Evolutionary conservation across 2,888 invertebrate genomes (phyloP).

Genomic region (Cephus pygmeus): DNA sequence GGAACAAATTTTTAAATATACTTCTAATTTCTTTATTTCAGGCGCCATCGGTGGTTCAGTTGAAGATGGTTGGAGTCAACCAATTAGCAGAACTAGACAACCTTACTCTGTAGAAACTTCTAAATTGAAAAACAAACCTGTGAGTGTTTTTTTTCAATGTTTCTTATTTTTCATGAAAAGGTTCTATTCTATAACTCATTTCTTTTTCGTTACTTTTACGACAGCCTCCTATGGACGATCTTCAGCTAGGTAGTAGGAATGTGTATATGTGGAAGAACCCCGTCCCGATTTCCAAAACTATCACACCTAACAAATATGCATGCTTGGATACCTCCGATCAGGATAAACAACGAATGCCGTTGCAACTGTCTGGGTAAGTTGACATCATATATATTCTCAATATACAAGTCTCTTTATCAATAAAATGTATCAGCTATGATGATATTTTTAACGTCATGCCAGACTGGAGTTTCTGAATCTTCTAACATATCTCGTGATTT

Average conservation of each 20-base stretch:
- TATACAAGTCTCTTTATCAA: neutral
- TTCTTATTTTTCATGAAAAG: constrained; percentile 11
- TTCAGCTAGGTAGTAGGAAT: constrained; percentile 64
- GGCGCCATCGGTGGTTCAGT: constrained; percentile 46
- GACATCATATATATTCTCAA: neutral
- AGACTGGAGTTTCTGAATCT: constrained; percentile 61
- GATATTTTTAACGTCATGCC: constrained; percentile 35
- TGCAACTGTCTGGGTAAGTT: constrained; percentile 56
- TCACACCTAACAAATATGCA: constrained; percentile 67
- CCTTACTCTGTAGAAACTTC: constrained; percentile 66
- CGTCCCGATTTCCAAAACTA: constrained; percentile 42
- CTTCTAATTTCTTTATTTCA: constrained; percentile 14
- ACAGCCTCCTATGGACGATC: constrained; percentile 65
- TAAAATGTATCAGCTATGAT: constrained; percentile 25
- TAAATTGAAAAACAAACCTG: constrained; percentile 67
- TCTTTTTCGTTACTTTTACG: constrained; percentile 6
- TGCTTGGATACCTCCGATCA: constrained; percentile 64
- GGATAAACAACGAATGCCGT: constrained; percentile 47
- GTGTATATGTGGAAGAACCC: constrained; percentile 53
- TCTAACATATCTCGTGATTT: constrained; percentile 41
- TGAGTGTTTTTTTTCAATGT: constrained; percentile 48
- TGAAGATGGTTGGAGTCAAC: constrained; percentile 57
- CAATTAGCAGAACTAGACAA: constrained; percentile 47
- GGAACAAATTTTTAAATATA: neutral
- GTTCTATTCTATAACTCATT: neutral